Evolutionary conservation across 2,888 invertebrate genomes (phyloP).

Genomic region (Autographa pulchrina): DNA sequence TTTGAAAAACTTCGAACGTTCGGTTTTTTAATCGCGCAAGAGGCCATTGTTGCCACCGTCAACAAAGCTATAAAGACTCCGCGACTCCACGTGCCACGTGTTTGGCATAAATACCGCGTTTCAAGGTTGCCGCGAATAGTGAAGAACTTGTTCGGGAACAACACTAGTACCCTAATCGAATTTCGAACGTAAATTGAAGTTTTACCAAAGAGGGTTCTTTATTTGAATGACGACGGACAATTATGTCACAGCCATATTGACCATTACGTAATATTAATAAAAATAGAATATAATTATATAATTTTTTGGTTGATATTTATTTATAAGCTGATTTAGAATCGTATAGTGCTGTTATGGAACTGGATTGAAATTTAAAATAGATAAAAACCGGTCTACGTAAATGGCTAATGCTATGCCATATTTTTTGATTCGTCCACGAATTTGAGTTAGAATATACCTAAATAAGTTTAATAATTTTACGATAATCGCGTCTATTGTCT

Average conservation of each 20-base stretch:
- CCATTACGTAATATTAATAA: background rate
- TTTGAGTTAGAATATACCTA: background rate
- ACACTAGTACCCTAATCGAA: conserved; percentile 3
- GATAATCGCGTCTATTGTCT: no score
- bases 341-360: background rate
- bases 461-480: background rate
- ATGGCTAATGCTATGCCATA: background rate
- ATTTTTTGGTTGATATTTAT: background rate
- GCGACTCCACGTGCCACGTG: conserved; percentile 65
- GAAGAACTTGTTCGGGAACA: conserved; percentile 46
- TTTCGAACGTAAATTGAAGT: background rate
- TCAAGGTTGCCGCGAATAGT: conserved; percentile 64
- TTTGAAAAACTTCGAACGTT: conserved; percentile 32
- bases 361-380: background rate
- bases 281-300: conserved; percentile 1
- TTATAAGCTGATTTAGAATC: background rate
- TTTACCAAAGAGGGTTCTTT: background rate
- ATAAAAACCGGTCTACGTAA: background rate
- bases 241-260: background rate
- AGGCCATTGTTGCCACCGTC: conserved; percentile 50
- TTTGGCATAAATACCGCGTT: conserved; percentile 70
- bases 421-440: background rate
- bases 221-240: conserved; percentile 1
- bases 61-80: conserved; percentile 53
- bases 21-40: conserved; percentile 36